A percentile compares a stretch with the other conserved stretches of the same genome.
Conservation (phyloP, 2,888 invertebrate species). For the Thereva unica region DNA sequence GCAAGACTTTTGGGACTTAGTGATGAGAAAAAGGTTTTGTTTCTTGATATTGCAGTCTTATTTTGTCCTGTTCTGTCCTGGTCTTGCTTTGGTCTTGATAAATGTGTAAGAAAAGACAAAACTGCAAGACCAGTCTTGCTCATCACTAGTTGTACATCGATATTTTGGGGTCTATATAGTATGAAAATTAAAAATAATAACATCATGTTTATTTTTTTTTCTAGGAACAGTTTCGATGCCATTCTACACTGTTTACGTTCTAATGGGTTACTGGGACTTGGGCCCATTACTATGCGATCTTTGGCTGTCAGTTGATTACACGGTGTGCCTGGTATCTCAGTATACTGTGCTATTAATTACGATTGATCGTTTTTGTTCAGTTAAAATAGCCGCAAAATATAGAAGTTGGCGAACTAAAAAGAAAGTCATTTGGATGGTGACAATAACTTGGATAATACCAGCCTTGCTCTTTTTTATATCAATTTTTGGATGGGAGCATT, state of each 20-base stretch:
- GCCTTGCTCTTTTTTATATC: slow-evolving; percentile 95
- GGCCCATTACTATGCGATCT: slow-evolving; percentile 95
- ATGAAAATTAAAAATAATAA: slow-evolving; percentile 2
- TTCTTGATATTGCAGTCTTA: no score
- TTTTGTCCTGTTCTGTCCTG: no score
- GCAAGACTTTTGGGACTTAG: no score
- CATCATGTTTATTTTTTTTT: slow-evolving; percentile 45
- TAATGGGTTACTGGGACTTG: slow-evolving; percentile 96
- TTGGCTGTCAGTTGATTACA: slow-evolving; percentile 98
- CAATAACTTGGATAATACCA: slow-evolving; percentile 96
- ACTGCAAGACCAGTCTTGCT: no score
- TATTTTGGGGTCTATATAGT: background rate
- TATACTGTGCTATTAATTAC: slow-evolving; percentile 99
- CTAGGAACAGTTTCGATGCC: slow-evolving; percentile 96
- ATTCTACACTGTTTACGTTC: slow-evolving; percentile 95
- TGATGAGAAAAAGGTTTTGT: no score
- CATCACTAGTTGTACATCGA: background rate
- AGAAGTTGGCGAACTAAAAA: slow-evolving; percentile 95
- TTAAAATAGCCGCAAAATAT: slow-evolving; percentile 96
- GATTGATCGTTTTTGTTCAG: slow-evolving; percentile 97
- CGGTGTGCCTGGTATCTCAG: slow-evolving; percentile 97
- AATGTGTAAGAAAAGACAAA: no score
- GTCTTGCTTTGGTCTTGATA: no score
- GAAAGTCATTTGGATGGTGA: slow-evolving; percentile 93
- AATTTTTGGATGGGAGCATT: slow-evolving; percentile 99